A percentile compares a stretch with the other conserved stretches of the same genome.
phyloP scores from a whole-genome alignment of 2,113 vertebrate genomes.

The Marmota flaviventris region DNA sequence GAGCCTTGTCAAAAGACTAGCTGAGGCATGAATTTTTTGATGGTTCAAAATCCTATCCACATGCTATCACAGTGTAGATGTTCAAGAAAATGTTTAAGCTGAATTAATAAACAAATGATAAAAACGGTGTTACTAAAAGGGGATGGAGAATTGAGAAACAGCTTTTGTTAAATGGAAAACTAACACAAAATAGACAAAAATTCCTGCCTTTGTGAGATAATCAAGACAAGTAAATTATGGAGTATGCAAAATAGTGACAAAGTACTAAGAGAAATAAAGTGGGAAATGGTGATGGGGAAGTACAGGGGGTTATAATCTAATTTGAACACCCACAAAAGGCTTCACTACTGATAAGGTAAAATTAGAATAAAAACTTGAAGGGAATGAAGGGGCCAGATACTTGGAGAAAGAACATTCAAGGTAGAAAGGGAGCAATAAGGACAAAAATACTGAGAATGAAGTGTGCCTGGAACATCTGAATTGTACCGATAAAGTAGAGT shows the following conservation, averaged over 20 bases:
- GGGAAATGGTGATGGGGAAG: neutral
- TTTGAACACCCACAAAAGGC: neutral
- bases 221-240: neutral
- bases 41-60: neutral
- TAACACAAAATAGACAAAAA: slow-evolving; percentile 18
- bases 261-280: neutral
- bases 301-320: neutral
- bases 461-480: neutral
- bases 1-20: neutral
- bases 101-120: slow-evolving; percentile 5
- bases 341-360: neutral
- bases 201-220: neutral
- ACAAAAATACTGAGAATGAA: neutral
- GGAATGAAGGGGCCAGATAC: neutral
- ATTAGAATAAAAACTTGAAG: neutral
- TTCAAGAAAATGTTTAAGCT: slow-evolving; percentile 39
- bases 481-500: neutral
- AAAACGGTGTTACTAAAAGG: slow-evolving; percentile 25
- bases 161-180: slow-evolving; percentile 26
- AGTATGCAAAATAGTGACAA: neutral
- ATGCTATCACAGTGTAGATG: neutral
- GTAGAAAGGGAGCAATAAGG: neutral
- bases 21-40: neutral
- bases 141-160: neutral
- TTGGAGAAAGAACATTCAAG: neutral